Conservation (phyloP, 2,113 vertebrate genomes). For the Pachypanchax playfairii region DNA sequence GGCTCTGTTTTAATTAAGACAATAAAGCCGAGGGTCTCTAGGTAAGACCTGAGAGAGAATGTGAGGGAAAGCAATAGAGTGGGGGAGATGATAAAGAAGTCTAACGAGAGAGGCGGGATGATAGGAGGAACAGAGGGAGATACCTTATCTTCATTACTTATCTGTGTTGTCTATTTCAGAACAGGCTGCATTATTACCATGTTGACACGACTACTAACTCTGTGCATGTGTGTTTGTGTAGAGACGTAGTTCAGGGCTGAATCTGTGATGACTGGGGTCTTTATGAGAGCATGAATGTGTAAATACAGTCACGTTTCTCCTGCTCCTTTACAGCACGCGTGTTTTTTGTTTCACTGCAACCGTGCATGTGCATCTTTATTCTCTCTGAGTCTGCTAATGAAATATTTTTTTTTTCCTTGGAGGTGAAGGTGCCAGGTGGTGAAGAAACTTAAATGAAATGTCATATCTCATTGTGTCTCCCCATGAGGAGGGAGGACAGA, state of each 20-base stretch:
- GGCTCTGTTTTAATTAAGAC: slow-evolving; percentile 81
- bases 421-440: slow-evolving; percentile 45
- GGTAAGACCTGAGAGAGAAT: slow-evolving; percentile 68
- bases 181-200: slow-evolving; percentile 50
- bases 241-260: slow-evolving; percentile 13
- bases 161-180: slow-evolving; percentile 62
- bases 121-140: slow-evolving; percentile 67
- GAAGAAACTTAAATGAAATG: slow-evolving; percentile 71
- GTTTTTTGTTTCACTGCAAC: slow-evolving; percentile 12
- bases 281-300: slow-evolving; percentile 45
- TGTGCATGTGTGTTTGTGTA: slow-evolving; percentile 3
- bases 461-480: slow-evolving; percentile 74
- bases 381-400: slow-evolving; percentile 57
- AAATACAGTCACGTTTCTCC: slow-evolving; percentile 39
- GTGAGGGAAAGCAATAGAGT: slow-evolving; percentile 35
- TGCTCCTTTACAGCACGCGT: background rate
- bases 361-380: slow-evolving; percentile 47
- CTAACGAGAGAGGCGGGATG: slow-evolving; percentile 65
- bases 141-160: slow-evolving; percentile 67
- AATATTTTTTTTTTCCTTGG: slow-evolving; percentile 47
- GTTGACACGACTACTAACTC: slow-evolving; percentile 33
- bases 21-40: slow-evolving; percentile 75
- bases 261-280: slow-evolving; percentile 38
- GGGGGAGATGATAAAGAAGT: slow-evolving; percentile 62
- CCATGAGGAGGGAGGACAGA: slow-evolving; percentile 40